Conservation (phyloP, 1,140 invertebrate species). For the Agrypnia vestita region DNA sequence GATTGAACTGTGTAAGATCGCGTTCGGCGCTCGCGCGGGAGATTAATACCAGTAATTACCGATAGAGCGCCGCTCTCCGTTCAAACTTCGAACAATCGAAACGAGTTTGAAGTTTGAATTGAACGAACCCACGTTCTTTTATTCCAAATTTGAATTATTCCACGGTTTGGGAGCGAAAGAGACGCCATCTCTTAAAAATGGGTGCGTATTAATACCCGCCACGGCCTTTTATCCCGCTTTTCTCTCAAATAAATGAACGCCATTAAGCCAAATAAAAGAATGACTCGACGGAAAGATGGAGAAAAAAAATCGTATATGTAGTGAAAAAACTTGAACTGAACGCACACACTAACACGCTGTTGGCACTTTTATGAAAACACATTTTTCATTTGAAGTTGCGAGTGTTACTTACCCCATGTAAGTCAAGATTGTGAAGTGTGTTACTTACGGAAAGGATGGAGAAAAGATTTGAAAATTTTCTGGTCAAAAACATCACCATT, state of each 20-base stretch:
- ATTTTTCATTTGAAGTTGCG: no score
- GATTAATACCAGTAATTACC: conserved; percentile 31
- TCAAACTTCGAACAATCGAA: conserved; percentile 32
- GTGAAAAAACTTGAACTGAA: no score
- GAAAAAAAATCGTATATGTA: not conserved
- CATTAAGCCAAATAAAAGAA: conserved; percentile 12
- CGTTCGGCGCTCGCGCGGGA: not conserved
- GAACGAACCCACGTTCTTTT: conserved; percentile 30
- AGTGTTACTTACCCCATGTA: no score
- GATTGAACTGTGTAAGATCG: no score
- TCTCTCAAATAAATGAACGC: not conserved
- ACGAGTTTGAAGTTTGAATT: conserved; percentile 36
- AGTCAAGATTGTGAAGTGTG: no score
- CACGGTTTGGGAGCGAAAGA: conserved; percentile 18
- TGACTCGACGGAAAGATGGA: not conserved
- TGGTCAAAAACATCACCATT: no score
- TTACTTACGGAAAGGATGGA: no score
- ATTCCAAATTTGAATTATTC: conserved; percentile 34
- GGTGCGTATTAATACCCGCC: conserved; percentile 13
- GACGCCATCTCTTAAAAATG: conserved; percentile 2
- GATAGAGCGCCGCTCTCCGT: not conserved
- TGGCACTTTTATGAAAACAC: no score
- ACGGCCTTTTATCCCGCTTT: conserved; percentile 4
- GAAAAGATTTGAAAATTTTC: no score
- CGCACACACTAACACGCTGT: no score